Evolutionary conservation across 2,797 vertebrate genomes (phyloP).

Genomic region (Eutrigla gurnardus): DNA sequence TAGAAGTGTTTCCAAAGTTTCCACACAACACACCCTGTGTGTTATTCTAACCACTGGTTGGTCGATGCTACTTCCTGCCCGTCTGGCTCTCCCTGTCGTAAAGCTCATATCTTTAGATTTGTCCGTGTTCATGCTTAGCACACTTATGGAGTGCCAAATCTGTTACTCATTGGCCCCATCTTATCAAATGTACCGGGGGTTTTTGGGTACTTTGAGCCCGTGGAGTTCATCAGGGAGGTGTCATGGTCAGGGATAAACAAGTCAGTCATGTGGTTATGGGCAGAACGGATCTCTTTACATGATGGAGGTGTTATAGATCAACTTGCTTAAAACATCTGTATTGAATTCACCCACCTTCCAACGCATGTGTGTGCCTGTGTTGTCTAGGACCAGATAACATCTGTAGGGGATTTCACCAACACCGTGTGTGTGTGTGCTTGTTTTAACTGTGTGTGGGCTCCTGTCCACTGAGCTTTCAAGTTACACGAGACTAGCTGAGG

Average conservation of each 20-base stretch:
- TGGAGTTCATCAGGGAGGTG: slow-evolving; percentile 63
- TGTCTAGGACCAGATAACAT: slow-evolving; percentile 46
- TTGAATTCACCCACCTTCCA: slow-evolving; percentile 37
- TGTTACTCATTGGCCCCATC: slow-evolving; percentile 69
- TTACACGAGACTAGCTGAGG: slow-evolving; percentile 47
- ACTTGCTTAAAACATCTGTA: slow-evolving; percentile 41
- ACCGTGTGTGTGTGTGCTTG: slow-evolving; percentile 15
- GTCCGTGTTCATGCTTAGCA: slow-evolving; percentile 1
- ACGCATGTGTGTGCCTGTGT: background rate
- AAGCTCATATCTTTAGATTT: slow-evolving; percentile 36
- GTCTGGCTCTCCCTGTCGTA: slow-evolving; percentile 12
- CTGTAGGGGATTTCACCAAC: slow-evolving; percentile 43
- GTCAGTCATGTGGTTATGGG: slow-evolving; percentile 44
- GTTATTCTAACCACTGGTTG: slow-evolving; percentile 51
- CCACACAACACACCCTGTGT: slow-evolving; percentile 58
- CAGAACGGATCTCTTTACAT: slow-evolving; percentile 32
- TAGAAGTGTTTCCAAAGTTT: slow-evolving; percentile 53
- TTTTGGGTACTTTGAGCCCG: slow-evolving; percentile 50
- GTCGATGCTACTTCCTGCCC: slow-evolving; percentile 40
- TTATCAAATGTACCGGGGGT: slow-evolving; percentile 70
- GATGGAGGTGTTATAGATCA: slow-evolving; percentile 39
- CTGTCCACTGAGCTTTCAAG: slow-evolving; percentile 20
- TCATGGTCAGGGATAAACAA: slow-evolving; percentile 55
- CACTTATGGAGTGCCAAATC: slow-evolving; percentile 51
- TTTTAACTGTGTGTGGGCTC: slow-evolving; percentile 49